Base-by-base conservation (phyloP, 2,888 invertebrate genomes). In the Trissolcus japonicus region DNA sequence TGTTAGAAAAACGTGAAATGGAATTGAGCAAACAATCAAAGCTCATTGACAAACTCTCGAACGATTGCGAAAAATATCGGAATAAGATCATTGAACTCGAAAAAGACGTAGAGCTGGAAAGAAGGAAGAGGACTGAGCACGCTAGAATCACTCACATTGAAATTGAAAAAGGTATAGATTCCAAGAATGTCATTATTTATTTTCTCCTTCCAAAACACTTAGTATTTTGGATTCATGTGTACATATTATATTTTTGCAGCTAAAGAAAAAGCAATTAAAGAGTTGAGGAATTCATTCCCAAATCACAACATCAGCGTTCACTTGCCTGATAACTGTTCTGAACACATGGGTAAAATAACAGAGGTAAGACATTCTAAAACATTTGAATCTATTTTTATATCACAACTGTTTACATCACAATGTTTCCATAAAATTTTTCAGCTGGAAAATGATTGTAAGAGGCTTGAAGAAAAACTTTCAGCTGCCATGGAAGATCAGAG, bases 201-300 rank as follows among this genome's bases (percentile, higher is more conserved):
- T 65, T 51, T 17, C 11, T 46, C 6, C 16, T 6, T 43, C 9
- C 43, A n/a, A 43, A 11, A 4, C n/a, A 14, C 51, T 4, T 66
- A 14, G 21, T 19, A 25, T 57, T 57, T 60, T 19, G 61, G 43
- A 41, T 54, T 55, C 11, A 48, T 6, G 4, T 43, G n/a, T 4
- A 11, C 6, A 9, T 48, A 48, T 48, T 48, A 9, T 16, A 16
- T 56, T 17, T 59, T 79, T 71, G 13, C 19, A 87, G 88, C 86
- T 14, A 88, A 88, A 82, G 85, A 88, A 74, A 83, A 86, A 78
- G 88, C 88, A 4, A 80, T 88, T 19, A 81, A 82, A 35, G 88
- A 87, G 81, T 74, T 88, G 19, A 80, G 88, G 56, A 86, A 81
- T 71, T 81, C 86, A 1, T 81, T 86, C 57, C 87, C 87, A 4